These are phyloP conservation scores for Luffia ferchaultella DNA, from an alignment of 2,888 invertebrate genomes.

Conservation along the genomic window DNA sequence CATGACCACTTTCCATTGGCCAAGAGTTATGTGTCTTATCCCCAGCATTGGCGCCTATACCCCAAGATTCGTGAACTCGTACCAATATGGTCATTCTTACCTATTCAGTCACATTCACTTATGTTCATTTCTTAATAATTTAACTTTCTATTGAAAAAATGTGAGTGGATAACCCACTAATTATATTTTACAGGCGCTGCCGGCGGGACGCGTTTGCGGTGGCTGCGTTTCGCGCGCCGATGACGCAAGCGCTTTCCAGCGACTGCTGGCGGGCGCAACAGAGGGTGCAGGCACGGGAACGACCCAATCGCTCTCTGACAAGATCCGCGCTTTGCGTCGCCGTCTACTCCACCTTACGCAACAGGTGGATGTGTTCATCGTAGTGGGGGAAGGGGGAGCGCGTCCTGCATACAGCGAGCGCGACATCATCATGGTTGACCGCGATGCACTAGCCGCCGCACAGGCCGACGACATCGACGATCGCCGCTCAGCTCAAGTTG, in stretches of 20 bases:
- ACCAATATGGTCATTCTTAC: too few relatives aligned
- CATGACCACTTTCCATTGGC: too few relatives aligned
- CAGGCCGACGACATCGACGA: slow-evolving; percentile 34
- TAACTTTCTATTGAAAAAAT: too few relatives aligned
- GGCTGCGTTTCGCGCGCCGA: background rate
- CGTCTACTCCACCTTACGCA: background rate
- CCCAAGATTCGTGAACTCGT: too few relatives aligned
- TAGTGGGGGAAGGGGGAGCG: slow-evolving; percentile 16
- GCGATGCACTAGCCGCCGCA: slow-evolving; percentile 39
- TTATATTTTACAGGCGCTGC: background rate
- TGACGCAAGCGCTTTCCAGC: background rate
- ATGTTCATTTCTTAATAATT: too few relatives aligned
- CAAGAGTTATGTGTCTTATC: too few relatives aligned
- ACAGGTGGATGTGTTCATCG: background rate
- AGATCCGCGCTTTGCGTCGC: background rate
- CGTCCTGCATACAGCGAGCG: slow-evolving; percentile 42
- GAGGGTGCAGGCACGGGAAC: too few relatives aligned
- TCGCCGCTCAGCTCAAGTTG: too few relatives aligned
- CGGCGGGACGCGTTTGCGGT: background rate
- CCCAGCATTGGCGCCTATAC: too few relatives aligned
- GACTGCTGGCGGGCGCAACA: background rate
- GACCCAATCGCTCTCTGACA: background rate
- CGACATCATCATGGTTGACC: slow-evolving; percentile 55
- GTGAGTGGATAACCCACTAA: too few relatives aligned
- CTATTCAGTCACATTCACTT: too few relatives aligned